Conservation (phyloP, 2,113 vertebrate species). For the Rhinichthys klamathensis region DNA sequence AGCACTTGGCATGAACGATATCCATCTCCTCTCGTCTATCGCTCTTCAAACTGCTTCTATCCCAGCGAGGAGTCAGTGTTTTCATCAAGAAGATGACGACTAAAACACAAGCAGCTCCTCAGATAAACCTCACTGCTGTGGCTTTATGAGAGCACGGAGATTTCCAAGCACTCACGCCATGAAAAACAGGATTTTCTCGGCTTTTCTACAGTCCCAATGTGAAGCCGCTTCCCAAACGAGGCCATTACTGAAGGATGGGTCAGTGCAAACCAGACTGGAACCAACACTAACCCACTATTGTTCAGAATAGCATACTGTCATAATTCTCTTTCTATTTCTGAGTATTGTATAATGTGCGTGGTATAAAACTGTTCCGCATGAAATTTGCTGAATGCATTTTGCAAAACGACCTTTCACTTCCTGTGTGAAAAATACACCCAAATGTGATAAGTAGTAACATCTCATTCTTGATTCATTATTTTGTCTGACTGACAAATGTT, state of each 20-base stretch:
- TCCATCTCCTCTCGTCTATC: not conserved
- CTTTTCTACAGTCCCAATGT: not conserved
- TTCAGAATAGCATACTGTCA: not conserved
- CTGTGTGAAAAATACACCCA: not conserved
- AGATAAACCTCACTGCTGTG: not conserved
- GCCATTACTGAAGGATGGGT: not conserved
- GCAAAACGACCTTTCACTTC: not conserved
- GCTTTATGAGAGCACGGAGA: constrained; percentile 11
- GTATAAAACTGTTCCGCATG: not conserved
- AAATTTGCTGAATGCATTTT: not conserved
- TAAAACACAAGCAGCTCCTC: constrained; percentile 4
- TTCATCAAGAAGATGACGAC: not conserved
- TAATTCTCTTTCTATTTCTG: not conserved
- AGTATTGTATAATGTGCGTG: not conserved
- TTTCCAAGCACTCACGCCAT: not conserved
- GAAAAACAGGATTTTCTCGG: constrained; percentile 2
- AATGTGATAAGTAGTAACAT: not conserved
- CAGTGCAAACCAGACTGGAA: not conserved
- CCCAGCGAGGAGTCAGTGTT: constrained; percentile 8
- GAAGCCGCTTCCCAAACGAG: not conserved
- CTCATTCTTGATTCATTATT: no score
- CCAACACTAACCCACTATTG: not conserved
- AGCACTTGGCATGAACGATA: not conserved
- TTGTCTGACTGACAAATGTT: no score
- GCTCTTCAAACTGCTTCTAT: not conserved